phyloP scores from a whole-genome alignment of 2,888 invertebrate species.

The Xestia c-nigrum region DNA sequence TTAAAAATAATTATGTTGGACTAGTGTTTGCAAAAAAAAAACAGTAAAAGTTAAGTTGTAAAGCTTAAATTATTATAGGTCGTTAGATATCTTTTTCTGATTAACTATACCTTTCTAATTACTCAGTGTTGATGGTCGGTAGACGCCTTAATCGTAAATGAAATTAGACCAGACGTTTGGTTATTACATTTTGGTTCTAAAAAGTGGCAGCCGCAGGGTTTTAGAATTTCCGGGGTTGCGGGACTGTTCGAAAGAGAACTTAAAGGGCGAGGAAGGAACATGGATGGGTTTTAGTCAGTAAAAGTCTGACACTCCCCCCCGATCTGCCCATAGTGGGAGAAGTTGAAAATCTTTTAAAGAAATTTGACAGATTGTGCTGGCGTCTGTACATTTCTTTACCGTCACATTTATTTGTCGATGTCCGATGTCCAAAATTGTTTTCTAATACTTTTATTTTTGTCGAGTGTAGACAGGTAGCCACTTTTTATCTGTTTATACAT shows the following conservation, averaged over 20 bases:
- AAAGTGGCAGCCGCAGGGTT: slow-evolving; percentile 11
- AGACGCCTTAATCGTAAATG: slow-evolving; percentile 25
- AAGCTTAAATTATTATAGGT: slow-evolving; percentile 3
- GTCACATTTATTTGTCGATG: slow-evolving; percentile 31
- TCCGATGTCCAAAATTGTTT: slow-evolving; percentile 55
- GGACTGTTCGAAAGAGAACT: too few relatives aligned
- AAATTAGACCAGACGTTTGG: slow-evolving; percentile 27
- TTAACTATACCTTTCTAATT: slow-evolving; percentile 43
- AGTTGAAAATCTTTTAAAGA: too few relatives aligned
- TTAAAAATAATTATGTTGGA: too few relatives aligned
- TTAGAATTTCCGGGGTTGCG: not conserved
- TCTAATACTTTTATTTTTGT: slow-evolving; percentile 57
- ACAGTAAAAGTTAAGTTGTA: not conserved
- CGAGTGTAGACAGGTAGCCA: slow-evolving; percentile 49
- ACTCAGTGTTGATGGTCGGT: slow-evolving; percentile 13
- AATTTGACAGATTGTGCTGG: too few relatives aligned
- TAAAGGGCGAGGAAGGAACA: too few relatives aligned
- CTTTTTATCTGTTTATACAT: slow-evolving; percentile 48
- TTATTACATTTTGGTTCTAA: slow-evolving; percentile 21
- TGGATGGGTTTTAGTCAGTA: too few relatives aligned
- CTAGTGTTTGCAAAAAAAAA: not conserved
- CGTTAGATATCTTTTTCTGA: slow-evolving; percentile 25
- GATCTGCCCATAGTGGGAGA: too few relatives aligned
- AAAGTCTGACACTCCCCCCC: too few relatives aligned
- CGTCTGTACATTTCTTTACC: slow-evolving; percentile 31